Evolutionary conservation across 2,113 vertebrate genomes (phyloP).

Genomic region (Bombycilla garrulus): DNA sequence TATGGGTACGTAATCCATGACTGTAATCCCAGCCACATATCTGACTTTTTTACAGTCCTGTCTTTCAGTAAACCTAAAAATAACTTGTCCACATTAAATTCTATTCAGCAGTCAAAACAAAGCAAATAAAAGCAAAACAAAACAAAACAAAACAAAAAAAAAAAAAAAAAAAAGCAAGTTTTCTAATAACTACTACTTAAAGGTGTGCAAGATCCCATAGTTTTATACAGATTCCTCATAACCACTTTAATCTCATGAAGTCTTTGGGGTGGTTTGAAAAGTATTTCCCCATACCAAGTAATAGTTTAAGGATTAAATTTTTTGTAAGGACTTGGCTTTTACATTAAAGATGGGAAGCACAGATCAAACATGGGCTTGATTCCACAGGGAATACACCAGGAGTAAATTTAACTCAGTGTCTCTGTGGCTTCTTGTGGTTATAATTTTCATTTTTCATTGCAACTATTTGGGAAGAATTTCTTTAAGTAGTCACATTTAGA

Average conservation of each 20-base stretch:
- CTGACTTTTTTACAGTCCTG: background rate
- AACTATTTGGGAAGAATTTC: background rate
- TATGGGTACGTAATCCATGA: background rate
- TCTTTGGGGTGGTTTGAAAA: background rate
- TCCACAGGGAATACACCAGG: background rate
- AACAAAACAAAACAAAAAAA: background rate
- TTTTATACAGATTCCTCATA: background rate
- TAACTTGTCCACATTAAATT: background rate
- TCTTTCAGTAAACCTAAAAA: background rate
- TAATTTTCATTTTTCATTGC: background rate
- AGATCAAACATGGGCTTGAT: background rate
- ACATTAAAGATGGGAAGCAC: background rate
- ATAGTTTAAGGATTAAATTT: background rate
- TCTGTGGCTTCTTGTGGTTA: background rate
- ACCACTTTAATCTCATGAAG: background rate
- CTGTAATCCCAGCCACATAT: background rate
- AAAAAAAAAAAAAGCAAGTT: background rate
- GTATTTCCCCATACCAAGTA: background rate
- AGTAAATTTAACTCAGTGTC: background rate
- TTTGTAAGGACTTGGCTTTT: background rate
- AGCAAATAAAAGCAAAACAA: background rate
- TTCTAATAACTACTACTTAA: background rate
- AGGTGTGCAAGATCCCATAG: background rate
- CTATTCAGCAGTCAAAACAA: background rate
- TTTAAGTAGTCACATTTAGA: background rate